phyloP scores from a whole-genome alignment of 1,140 invertebrate genomes.

The Goniozus legneri region DNA sequence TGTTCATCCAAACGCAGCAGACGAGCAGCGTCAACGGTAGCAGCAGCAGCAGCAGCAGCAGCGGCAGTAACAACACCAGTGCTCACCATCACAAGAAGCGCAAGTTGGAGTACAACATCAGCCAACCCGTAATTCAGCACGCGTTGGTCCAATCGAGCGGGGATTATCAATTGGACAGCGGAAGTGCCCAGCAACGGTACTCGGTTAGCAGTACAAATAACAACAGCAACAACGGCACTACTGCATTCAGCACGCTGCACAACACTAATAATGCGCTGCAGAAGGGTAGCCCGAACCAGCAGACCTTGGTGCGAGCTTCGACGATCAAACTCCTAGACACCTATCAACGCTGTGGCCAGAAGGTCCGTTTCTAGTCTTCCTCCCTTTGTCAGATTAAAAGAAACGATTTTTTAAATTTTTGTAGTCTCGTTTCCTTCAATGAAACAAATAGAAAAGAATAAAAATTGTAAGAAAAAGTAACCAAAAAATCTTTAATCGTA shows the following conservation, averaged over 20 bases:
- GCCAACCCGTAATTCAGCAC: slow-evolving; percentile 53
- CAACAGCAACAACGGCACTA: slow-evolving; percentile 47
- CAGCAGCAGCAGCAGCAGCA: slow-evolving; percentile 53
- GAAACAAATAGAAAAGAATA: background rate
- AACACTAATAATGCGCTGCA: slow-evolving; percentile 54
- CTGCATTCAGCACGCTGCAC: slow-evolving; percentile 47
- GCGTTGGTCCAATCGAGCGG: slow-evolving; percentile 50
- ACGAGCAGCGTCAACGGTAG: slow-evolving; percentile 59
- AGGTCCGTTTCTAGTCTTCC: too few relatives aligned
- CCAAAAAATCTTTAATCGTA: background rate
- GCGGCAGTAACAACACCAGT: slow-evolving; percentile 49
- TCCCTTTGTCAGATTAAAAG: too few relatives aligned
- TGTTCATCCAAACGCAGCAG: slow-evolving; percentile 68
- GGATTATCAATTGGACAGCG: slow-evolving; percentile 46
- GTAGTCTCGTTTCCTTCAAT: background rate
- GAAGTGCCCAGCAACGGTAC: slow-evolving; percentile 39
- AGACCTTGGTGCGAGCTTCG: slow-evolving; percentile 66
- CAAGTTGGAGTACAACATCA: slow-evolving; percentile 56
- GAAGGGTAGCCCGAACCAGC: slow-evolving; percentile 57
- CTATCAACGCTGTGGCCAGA: slow-evolving; percentile 67
- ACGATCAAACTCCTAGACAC: slow-evolving; percentile 72
- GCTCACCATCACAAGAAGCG: slow-evolving; percentile 57
- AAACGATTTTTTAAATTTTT: slow-evolving; percentile 3
- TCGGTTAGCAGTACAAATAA: slow-evolving; percentile 37
- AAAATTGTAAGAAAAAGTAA: background rate